phyloP scores from a whole-genome alignment of 2,888 invertebrate genomes.

The Diachrysia chrysitis region DNA sequence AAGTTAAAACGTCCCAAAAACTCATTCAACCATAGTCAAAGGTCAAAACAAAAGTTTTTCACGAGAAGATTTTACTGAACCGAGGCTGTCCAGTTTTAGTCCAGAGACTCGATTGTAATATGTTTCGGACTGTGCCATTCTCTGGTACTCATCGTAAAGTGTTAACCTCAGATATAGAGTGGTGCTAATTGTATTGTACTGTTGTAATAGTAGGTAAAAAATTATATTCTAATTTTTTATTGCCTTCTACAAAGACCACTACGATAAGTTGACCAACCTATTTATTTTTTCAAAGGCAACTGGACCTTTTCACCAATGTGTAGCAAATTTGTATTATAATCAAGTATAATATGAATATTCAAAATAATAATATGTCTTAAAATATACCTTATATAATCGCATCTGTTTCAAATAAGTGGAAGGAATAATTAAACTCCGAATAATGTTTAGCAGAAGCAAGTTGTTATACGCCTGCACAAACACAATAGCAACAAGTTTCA shows the following conservation, averaged over 20 bases:
- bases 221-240: no score
- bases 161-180: no score
- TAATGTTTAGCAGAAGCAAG: constrained; percentile 50
- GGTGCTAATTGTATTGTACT: no score
- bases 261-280: no score
- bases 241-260: no score
- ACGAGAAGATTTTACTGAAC: constrained; percentile 14
- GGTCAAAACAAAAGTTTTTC: constrained; percentile 25
- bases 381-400: constrained; percentile 13
- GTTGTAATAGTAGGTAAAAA: no score
- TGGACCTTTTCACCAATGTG: no score
- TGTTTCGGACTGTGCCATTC: constrained; percentile 19
- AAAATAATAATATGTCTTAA: constrained; percentile 8
- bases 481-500: constrained; percentile 69
- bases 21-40: constrained; percentile 16
- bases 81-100: constrained; percentile 23
- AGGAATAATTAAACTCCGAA: constrained; percentile 44
- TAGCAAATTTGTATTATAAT: no score
- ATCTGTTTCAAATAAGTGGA: constrained; percentile 26
- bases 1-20: neutral
- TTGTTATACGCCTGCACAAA: constrained; percentile 70
- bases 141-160: no score
- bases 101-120: constrained; percentile 11
- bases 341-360: neutral
- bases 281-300: no score